These are phyloP conservation scores for Toxotes jaculatrix DNA, from an alignment of 2,113 vertebrate genomes.

Conservation along the genomic window DNA sequence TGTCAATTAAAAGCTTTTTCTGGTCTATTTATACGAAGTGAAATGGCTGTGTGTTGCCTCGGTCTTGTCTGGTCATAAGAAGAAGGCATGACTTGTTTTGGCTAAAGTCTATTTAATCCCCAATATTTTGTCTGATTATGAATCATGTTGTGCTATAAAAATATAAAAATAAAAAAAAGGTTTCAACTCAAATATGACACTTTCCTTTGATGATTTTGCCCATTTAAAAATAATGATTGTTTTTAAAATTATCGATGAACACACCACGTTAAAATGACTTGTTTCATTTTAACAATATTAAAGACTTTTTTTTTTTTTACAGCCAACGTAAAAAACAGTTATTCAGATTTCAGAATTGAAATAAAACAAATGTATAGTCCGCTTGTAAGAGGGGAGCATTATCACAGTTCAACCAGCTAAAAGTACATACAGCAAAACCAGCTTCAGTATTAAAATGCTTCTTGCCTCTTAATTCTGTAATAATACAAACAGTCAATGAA, in stretches of 20 bases:
- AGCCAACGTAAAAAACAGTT: background rate
- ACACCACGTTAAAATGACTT: background rate
- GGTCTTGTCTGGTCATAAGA: background rate
- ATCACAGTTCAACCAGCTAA: no score
- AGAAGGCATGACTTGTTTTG: background rate
- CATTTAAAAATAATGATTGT: background rate
- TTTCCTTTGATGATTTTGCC: background rate
- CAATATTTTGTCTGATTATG: background rate
- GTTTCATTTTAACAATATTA: background rate
- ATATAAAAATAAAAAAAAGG: background rate
- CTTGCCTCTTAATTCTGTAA: no score
- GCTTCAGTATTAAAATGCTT: no score
- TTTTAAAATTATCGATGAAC: no score
- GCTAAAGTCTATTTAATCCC: background rate
- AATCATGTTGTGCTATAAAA: background rate
- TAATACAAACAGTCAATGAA: no score
- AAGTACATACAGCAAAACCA: no score
- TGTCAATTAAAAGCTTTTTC: conserved; percentile 64
- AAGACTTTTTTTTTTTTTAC: background rate
- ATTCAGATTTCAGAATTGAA: no score
- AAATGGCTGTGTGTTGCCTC: background rate
- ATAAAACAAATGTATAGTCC: no score
- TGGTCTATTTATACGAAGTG: conserved; percentile 1
- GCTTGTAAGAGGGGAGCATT: no score
- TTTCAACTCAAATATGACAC: no score